Base-by-base conservation (phyloP, 2,888 invertebrate species). In the Aricia artaxerxes region DNA sequence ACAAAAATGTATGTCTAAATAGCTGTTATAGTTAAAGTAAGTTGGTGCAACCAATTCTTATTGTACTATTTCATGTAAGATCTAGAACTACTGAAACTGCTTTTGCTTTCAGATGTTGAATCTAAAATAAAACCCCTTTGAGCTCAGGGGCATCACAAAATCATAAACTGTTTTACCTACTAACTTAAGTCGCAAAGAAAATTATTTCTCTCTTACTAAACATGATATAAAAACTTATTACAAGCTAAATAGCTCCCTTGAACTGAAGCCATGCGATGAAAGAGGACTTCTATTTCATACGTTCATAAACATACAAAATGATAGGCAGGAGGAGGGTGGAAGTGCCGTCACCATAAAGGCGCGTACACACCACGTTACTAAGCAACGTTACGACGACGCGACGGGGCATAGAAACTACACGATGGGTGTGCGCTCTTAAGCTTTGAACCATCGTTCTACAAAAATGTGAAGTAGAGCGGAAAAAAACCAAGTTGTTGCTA, bases 311-410 rank as follows among this genome's bases (percentile, higher is more conserved):
- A 83, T 84, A 84, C 82, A 85, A 85, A 86, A 85, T 85, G 83
- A 85, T 88, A 87, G 84, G 84, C 86, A 85, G 88, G 89, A 86
- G 88, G 87, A 89, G 86, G 86, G 86, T 84, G 86, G 84, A 87
- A 88, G 89, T 86, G 88, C 86, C 88, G 87, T 89, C 89, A 88
- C 85, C 57, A 57, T 76, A 35, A 76, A 38, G 35, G 13, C 35
- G 69, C 35, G 69, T 69, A 35, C 69, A 69, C 38, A 69, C 35
- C 13, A 5, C 5, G 35, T 1, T 35, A 69, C 16, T 13, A 53
- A 53, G 13, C 13, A 13, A 53, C 53, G 9, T 49, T 49, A 9
- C 9, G 64, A 35, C 9, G 31, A 35, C 64, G 64, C 9, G 31
- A 35, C 64, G 64, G 2, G 24, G 9, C 31, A 64, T 4, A 31